A percentile compares a stretch with the other conserved stretches of the same genome.
Evolutionary conservation across 2,888 invertebrate genomes (phyloP).

Genomic region (Cryptosula pallasiana): DNA sequence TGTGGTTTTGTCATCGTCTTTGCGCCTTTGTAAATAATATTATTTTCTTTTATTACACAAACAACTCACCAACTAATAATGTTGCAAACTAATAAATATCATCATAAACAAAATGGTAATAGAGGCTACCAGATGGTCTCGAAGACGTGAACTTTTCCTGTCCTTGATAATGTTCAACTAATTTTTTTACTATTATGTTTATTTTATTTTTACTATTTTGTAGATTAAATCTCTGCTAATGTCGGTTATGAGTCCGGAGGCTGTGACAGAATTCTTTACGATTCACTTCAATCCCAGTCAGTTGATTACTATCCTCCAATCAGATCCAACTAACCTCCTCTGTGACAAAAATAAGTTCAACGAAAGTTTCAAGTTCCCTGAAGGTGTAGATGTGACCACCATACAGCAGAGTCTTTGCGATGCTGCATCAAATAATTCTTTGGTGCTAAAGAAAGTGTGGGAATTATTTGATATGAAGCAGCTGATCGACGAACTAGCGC

Average conservation of each 20-base stretch:
- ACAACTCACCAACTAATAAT: too few relatives aligned
- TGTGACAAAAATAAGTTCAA: constrained; percentile 32
- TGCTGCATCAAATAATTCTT: constrained; percentile 28
- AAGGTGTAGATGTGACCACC: constrained; percentile 29
- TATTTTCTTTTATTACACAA: too few relatives aligned
- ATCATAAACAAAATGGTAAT: too few relatives aligned
- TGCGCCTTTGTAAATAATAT: too few relatives aligned
- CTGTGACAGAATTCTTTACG: constrained; percentile 33
- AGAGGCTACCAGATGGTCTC: too few relatives aligned
- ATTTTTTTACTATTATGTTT: too few relatives aligned
- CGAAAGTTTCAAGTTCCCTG: constrained; percentile 33
- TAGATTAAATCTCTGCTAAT: constrained; percentile 30
- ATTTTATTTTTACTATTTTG: too few relatives aligned
- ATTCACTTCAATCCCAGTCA: constrained; percentile 32
- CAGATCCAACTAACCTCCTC: constrained; percentile 30
- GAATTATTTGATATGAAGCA: constrained; percentile 27
- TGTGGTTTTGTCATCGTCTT: too few relatives aligned
- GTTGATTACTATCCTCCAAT: constrained; percentile 31
- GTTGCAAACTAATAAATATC: too few relatives aligned
- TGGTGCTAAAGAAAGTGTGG: constrained; percentile 27
- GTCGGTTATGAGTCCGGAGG: constrained; percentile 29
- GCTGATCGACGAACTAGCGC: constrained; percentile 25
- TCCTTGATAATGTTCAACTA: too few relatives aligned
- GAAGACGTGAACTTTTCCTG: too few relatives aligned
- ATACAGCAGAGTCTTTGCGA: constrained; percentile 34